Evolutionary conservation across 2,888 invertebrate genomes (phyloP), one percentile per base, ranked within the genome.

Genomic region (Perizoma flavofasciatum): DNA sequence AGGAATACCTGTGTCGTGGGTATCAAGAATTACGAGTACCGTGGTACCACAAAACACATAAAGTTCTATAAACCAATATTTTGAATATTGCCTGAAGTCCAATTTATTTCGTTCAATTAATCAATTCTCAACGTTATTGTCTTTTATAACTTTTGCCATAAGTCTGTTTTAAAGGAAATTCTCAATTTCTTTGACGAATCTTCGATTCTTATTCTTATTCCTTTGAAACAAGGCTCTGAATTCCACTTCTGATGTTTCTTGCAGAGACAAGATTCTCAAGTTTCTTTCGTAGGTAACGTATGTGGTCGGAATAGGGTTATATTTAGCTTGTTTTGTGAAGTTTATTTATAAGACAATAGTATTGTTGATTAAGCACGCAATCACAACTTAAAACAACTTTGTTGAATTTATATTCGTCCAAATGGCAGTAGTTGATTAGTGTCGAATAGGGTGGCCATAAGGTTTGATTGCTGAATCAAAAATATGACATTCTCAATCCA

Each of bases 401-500:
- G 85, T 83, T 73, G 81, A 86, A 89, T 88, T 86, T 86, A 86
- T 86, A 86, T 86, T 86, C 81, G 84, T 85, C 85, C 82, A 83
- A 86, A 86, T 82, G 81, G 82, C 77, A 78, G 75, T 45, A 74
- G 80, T 76, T 89, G 88, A 89, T 89, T 89, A 81, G 77, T 46
- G 49, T 41, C 10, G 45, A 33, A 48, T 44, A 54, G 55, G 54
- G 59, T 57, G 51, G 10, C 56, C 59, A 51, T 37, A n/a, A 22
- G 22, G 32, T 39, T 37, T 35, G 6, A 5, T 37, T 37, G 22
- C 1, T 22, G 22, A 22, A 1, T 22, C 22, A 22, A 22, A 22
- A 22, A 22, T 22, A 22, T 22, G 1, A 2, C 22, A 22, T 3
- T 22, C 22, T 22, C 22, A 22, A 22, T 22, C 22, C 22, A 22